Conservation (phyloP, 2,113 vertebrate species). For the Sardina pilchardus region DNA sequence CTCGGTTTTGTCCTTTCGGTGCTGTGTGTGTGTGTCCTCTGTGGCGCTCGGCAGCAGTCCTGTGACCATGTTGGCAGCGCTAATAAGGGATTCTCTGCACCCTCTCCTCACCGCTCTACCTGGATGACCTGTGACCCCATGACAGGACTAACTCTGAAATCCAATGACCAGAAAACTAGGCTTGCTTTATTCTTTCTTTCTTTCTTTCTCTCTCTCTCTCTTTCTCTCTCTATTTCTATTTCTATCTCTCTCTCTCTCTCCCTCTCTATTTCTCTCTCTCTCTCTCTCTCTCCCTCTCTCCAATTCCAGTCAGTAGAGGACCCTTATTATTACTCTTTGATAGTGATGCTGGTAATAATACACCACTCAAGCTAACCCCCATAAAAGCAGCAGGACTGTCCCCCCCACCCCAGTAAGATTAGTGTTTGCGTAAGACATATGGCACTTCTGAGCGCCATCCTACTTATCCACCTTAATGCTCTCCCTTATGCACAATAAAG, state of each 20-base stretch:
- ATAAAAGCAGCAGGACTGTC: not conserved
- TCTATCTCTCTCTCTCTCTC: too few species aligned
- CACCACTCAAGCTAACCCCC: not conserved
- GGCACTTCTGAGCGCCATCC: not conserved
- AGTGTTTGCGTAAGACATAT: not conserved
- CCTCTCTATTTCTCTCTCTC: too few species aligned
- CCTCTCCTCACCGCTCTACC: not conserved
- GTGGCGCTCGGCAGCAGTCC: not conserved
- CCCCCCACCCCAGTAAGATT: not conserved
- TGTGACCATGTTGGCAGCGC: not conserved
- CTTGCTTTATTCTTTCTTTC: constrained; percentile 1
- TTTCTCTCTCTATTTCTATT: too few species aligned
- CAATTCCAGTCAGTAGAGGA: not conserved
- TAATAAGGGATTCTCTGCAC: not conserved
- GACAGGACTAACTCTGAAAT: not conserved
- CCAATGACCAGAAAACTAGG: not conserved
- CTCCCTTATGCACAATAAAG: not conserved
- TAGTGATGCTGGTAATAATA: not conserved
- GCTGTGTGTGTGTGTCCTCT: not conserved
- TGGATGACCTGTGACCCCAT: not conserved
- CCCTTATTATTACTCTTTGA: not conserved
- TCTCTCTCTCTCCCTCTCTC: not conserved
- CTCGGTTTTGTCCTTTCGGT: not conserved
- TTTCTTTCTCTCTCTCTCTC: not conserved
- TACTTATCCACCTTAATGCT: not conserved